Conservation (phyloP, 2,888 invertebrate species). For the Syritta pipiens region DNA sequence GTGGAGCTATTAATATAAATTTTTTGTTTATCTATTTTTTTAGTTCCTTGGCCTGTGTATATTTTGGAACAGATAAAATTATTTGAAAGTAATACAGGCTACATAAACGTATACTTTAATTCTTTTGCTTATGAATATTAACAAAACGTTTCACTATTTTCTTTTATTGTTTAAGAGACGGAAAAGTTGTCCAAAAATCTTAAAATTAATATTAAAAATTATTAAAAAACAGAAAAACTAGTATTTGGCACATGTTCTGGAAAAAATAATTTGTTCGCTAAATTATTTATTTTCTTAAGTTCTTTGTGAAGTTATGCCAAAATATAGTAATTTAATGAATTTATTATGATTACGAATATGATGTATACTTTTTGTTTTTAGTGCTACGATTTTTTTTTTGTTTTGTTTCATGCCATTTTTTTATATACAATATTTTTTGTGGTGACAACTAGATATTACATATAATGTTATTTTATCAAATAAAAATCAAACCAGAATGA, state of each 20-base stretch:
- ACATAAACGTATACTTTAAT: background rate
- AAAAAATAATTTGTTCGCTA: background rate
- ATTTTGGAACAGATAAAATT: constrained; percentile 51
- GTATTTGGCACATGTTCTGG: constrained; percentile 14
- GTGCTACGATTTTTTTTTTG: constrained; percentile 20
- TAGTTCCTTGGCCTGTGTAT: constrained; percentile 37
- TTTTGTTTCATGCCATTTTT: constrained; percentile 46
- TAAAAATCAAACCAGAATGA: background rate
- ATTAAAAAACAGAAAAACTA: background rate
- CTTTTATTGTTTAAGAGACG: constrained; percentile 1
- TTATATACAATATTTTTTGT: constrained; percentile 10
- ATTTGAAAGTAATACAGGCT: constrained; percentile 1
- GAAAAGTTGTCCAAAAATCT: constrained; percentile 47
- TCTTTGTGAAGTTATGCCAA: constrained; percentile 54
- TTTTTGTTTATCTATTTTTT: constrained; percentile 23
- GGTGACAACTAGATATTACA: constrained; percentile 45
- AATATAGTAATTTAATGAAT: constrained; percentile 43
- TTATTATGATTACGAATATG: constrained; percentile 31
- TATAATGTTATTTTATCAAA: constrained; percentile 38
- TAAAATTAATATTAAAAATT: constrained; percentile 1
- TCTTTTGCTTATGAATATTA: constrained; percentile 54
- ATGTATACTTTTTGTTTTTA: constrained; percentile 8
- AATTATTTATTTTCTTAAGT: constrained; percentile 30
- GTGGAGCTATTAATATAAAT: constrained; percentile 7
- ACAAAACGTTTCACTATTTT: constrained; percentile 39